phyloP scores from a whole-genome alignment of 2,113 vertebrate species.

The Pao palembangensis region DNA sequence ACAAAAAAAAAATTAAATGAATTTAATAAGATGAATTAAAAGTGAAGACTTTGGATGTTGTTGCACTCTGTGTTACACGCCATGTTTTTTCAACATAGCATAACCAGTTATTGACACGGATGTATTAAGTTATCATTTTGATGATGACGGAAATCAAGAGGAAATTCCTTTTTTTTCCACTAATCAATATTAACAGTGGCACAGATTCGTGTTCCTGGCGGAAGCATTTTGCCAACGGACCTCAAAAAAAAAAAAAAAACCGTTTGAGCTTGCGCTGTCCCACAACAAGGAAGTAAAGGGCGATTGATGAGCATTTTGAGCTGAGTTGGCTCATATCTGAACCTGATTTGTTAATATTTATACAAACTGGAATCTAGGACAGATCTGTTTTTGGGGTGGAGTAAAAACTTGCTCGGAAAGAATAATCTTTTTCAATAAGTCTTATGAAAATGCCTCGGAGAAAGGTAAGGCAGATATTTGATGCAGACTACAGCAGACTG shows the following conservation, averaged over 20 bases:
- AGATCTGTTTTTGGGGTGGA: not conserved
- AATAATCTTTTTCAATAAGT: not conserved
- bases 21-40: no score
- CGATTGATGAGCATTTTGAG: constrained; percentile 46
- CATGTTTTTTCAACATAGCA: no score
- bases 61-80: no score
- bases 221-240: constrained; percentile 45
- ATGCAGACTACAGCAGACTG: constrained; percentile 13
- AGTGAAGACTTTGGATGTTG: no score
- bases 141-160: not conserved
- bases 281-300: constrained; percentile 49
- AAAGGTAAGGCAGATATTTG: constrained; percentile 53
- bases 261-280: constrained; percentile 32
- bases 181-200: not conserved
- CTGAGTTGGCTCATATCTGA: constrained; percentile 36
- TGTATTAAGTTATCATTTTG: no score
- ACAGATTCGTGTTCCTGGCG: constrained; percentile 26
- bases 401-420: not conserved
- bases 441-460: constrained; percentile 60
- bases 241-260: not conserved
- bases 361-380: not conserved
- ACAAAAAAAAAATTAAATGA: no score
- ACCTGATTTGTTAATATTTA: not conserved
- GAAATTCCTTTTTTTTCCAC: not conserved
- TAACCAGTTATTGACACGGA: no score